Evolutionary conservation across 1,140 invertebrate genomes (phyloP).

Genomic region (Caenorhabditis inopinata): DNA sequence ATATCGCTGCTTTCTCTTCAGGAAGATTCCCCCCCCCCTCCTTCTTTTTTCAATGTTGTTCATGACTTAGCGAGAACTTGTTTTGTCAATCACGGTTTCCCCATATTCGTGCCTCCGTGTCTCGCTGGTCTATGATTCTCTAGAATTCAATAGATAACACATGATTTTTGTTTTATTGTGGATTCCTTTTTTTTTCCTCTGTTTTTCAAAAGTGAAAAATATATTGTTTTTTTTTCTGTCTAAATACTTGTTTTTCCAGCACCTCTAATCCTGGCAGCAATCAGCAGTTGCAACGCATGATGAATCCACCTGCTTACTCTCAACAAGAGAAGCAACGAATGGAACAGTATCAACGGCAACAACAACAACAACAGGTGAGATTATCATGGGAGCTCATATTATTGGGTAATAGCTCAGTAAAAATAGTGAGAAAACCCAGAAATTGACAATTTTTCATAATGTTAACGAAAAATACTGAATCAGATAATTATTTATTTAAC

Average conservation of each 20-base stretch:
- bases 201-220: background rate
- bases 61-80: constrained; percentile 29
- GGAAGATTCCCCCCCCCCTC: background rate
- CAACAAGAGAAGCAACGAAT: constrained; percentile 8
- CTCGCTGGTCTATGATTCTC: constrained; percentile 11
- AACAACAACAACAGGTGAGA: background rate
- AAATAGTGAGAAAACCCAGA: too few species aligned
- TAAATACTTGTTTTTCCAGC: background rate
- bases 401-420: too few species aligned
- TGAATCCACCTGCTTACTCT: constrained; percentile 6
- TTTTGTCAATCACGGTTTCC: constrained; percentile 16
- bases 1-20: too few species aligned
- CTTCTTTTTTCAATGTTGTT: background rate
- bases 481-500: too few species aligned
- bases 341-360: constrained; percentile 3
- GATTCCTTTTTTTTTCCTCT: background rate
- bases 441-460: too few species aligned
- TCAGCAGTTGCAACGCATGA: constrained; percentile 10
- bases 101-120: background rate
- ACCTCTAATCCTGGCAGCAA: constrained; percentile 1
- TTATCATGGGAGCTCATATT: too few species aligned
- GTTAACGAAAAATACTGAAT: too few species aligned
- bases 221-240: background rate
- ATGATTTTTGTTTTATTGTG: background rate
- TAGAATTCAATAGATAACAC: background rate